Conservation (phyloP, 2,888 invertebrate genomes). For the Lepeophtheirus nordmannii region DNA sequence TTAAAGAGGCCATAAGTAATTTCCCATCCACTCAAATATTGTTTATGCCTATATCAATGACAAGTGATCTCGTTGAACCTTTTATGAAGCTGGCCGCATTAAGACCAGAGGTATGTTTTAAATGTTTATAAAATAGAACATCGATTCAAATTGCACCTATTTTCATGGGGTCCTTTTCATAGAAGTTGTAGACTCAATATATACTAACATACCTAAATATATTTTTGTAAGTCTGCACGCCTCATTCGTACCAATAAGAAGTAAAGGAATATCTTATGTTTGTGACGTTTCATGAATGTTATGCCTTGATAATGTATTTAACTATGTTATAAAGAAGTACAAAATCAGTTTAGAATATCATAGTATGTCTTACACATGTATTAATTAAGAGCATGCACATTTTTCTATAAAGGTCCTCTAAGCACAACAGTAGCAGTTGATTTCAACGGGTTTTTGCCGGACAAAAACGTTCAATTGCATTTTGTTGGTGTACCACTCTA, state of each 20-base stretch:
- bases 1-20: background rate
- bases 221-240: no score
- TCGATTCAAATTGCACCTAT: no score
- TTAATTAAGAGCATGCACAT: background rate
- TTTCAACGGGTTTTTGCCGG: background rate
- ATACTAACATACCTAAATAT: no score
- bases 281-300: no score
- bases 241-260: no score
- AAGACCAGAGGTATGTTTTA: background rate
- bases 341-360: background rate
- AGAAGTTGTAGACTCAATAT: no score
- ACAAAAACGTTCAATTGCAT: background rate
- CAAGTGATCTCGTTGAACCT: background rate
- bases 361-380: background rate
- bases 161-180: no score
- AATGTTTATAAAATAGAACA: no score
- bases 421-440: background rate
- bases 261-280: no score
- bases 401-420: background rate
- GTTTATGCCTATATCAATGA: conserved; percentile 2
- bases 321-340: no score
- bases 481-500: background rate
- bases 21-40: background rate
- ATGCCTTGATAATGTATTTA: no score
- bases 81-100: background rate